Base-by-base conservation (phyloP, 2,113 vertebrate genomes). In the Nerophis lumbriciformis region DNA sequence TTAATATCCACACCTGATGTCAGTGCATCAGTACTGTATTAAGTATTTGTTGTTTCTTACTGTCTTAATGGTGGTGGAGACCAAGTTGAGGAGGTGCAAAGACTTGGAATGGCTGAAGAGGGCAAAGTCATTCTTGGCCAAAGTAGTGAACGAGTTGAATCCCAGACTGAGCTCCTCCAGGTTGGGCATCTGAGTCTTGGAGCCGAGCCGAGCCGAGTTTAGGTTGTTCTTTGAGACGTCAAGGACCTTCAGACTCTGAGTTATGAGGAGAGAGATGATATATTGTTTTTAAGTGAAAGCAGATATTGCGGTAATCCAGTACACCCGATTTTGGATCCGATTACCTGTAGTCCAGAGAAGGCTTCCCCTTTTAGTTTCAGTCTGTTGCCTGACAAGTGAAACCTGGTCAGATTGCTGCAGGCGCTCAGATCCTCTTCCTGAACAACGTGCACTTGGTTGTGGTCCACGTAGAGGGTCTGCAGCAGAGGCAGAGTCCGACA, bases 151-250 rank as follows among this genome's bases (percentile, higher is more conserved):
- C 58, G 80, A 75, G 65, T 96, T 98, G 36, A 71, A 73, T 2
- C 81, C 76, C 59, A 97, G 59, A 5, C 73, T 21, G 36, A 99
- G 91, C 7, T 88, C 86, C 60, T 36, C 83, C 52, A 99, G 88
- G 28, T 79, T 90, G 61, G 79, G 81, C 68, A 99, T 75, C 66
- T 97, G 94, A 16, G 83, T 82, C 39, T 83, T 78, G 5, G 78
- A 84, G 57, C 94, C 92, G 51, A 99, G 81, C 69, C 71, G 86
- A 50, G 91, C 89, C 21, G 95, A 91, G 14, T 61, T 68, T 71
- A 98, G 87, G 2, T 74, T 70, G 88, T 95, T 99, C 53, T 77
- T 85, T 57, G 96, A 94, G 12, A 99, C 76, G 50, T 98, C 93
- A 66, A 99, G 86, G 74, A 79, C 84, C 42, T 53, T 76, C 78